Conservation (phyloP, 2,888 invertebrate species). For the Drosophila ezoana region DNA sequence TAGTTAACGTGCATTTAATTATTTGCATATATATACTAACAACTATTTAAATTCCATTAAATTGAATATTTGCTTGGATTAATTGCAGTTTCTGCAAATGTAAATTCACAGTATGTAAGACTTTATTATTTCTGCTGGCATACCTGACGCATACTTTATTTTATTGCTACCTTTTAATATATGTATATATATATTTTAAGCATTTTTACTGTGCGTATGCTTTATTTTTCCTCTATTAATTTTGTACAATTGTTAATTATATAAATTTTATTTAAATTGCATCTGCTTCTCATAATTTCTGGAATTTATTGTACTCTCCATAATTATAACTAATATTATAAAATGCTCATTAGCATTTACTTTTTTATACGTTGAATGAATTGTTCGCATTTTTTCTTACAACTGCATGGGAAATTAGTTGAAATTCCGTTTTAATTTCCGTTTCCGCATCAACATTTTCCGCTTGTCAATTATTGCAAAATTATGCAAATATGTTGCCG, state of each 20-base stretch:
- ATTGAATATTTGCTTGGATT: neutral
- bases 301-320: constrained; percentile 1
- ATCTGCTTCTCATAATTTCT: constrained; percentile 5
- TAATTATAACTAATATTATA: neutral
- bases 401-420: constrained; percentile 59
- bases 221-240: constrained; percentile 6
- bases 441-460: constrained; percentile 75
- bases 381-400: constrained; percentile 20
- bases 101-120: no score
- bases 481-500: constrained; percentile 73
- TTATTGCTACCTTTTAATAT: neutral
- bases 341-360: neutral
- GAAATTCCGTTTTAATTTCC: constrained; percentile 77
- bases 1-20: neutral
- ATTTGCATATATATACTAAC: neutral
- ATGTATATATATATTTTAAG: no score
- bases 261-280: constrained; percentile 8
- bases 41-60: no score
- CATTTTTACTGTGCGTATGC: constrained; percentile 7
- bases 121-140: no score
- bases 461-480: constrained; percentile 79
- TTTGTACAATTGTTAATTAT: neutral
- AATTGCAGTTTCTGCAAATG: no score
- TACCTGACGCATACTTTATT: neutral
- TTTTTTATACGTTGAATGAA: constrained; percentile 15